Conservation (phyloP, 2,888 invertebrate species). For the Xanthia togata region DNA sequence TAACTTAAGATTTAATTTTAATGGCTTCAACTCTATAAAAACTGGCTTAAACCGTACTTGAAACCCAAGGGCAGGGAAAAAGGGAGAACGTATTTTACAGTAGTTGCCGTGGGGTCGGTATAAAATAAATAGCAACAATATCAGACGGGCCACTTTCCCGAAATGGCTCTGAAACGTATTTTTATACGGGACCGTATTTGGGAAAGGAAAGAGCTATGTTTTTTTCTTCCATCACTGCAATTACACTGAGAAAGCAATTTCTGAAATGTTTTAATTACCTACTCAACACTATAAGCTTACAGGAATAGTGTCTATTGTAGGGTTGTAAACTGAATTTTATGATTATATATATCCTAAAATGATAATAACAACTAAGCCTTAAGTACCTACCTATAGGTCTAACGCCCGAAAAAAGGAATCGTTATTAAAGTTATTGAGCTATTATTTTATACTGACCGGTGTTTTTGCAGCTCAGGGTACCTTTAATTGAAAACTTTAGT, state of each 20-base stretch:
- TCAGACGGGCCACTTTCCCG: slow-evolving; percentile 64
- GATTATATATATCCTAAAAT: background rate
- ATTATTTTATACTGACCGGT: background rate
- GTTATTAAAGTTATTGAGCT: background rate
- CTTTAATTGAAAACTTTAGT: background rate
- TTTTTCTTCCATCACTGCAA: slow-evolving; percentile 58
- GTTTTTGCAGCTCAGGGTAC: background rate
- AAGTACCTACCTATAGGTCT: background rate
- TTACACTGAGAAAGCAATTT: slow-evolving; percentile 50
- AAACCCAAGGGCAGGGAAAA: slow-evolving; percentile 35
- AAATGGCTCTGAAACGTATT: slow-evolving; percentile 65
- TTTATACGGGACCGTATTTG: slow-evolving; percentile 61
- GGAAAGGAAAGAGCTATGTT: slow-evolving; percentile 55
- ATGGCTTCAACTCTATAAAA: slow-evolving; percentile 21
- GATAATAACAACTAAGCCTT: background rate
- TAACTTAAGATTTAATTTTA: slow-evolving; percentile 31
- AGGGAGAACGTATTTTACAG: slow-evolving; percentile 49
- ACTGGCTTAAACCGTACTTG: slow-evolving; percentile 28
- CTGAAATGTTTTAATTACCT: slow-evolving; percentile 28
- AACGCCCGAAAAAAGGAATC: background rate
- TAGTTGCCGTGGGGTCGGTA: slow-evolving; percentile 53
- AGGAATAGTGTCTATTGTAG: background rate
- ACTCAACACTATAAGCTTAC: slow-evolving; percentile 3
- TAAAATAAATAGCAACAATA: slow-evolving; percentile 68
- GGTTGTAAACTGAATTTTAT: background rate